phyloP scores from a whole-genome alignment of 92 coral and sea anemone species.

The Parazoanthus darwini region DNA sequence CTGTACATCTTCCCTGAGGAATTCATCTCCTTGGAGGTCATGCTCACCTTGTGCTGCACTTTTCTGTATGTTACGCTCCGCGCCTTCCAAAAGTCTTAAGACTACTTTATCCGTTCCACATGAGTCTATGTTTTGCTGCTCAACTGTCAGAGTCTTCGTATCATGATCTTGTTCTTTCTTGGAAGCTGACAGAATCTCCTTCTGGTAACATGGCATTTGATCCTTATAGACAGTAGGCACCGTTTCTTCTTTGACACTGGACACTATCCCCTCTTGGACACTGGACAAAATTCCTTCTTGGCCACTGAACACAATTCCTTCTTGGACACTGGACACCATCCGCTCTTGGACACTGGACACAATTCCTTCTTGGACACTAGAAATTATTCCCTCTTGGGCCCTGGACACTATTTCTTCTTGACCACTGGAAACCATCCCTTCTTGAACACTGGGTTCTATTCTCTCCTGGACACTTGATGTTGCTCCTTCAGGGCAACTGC shows the following conservation, averaged over 20 bases:
- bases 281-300: slow-evolving; percentile 38
- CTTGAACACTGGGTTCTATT: not conserved
- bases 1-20: not conserved
- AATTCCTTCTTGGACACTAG: slow-evolving; percentile 36
- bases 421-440: not conserved
- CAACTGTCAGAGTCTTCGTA: not conserved
- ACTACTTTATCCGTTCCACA: not conserved
- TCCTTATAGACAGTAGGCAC: not conserved
- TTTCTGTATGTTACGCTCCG: slow-evolving; percentile 9
- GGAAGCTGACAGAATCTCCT: not conserved
- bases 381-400: not conserved
- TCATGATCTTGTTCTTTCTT: not conserved
- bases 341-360: slow-evolving; percentile 24
- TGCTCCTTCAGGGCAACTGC: slow-evolving; percentile 48
- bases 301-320: not conserved
- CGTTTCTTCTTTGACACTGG: not conserved
- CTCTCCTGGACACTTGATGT: slow-evolving; percentile 24
- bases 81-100: not conserved
- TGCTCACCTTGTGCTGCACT: not conserved
- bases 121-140: not conserved
- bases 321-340: slow-evolving; percentile 1
- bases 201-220: not conserved
- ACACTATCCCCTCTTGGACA: slow-evolving; percentile 7
- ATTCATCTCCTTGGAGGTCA: not conserved
- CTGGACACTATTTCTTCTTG: not conserved